These are phyloP conservation scores for Tyrannus savana DNA, from an alignment of 2,113 vertebrate genomes.

Conservation along the genomic window DNA sequence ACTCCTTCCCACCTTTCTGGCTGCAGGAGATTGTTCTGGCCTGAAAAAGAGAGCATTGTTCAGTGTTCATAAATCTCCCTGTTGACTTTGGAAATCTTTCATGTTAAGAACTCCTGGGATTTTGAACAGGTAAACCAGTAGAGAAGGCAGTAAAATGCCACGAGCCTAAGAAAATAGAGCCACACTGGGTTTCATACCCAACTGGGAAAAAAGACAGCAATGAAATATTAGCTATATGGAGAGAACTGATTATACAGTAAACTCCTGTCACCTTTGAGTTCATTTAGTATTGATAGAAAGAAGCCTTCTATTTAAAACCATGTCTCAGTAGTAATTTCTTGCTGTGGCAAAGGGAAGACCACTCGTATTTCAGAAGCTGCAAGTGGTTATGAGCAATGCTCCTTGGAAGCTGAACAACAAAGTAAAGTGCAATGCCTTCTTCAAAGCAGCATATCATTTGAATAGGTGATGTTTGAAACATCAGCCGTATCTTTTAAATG, in stretches of 20 bases:
- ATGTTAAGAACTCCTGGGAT: neutral
- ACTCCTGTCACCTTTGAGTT: neutral
- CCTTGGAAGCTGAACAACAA: neutral
- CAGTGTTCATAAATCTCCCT: neutral
- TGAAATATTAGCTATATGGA: neutral
- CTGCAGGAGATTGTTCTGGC: neutral
- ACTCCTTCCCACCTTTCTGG: neutral
- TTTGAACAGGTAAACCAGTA: neutral
- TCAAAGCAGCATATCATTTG: neutral
- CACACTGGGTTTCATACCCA: neutral
- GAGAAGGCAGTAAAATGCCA: neutral
- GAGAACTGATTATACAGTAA: neutral
- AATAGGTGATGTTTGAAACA: neutral
- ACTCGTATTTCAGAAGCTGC: neutral
- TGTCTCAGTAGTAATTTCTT: neutral
- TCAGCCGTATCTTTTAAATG: neutral
- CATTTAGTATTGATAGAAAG: neutral
- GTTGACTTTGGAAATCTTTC: neutral
- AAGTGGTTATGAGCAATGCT: neutral
- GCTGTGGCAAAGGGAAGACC: neutral
- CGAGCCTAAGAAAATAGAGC: neutral
- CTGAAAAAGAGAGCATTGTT: neutral
- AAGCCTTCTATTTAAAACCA: neutral
- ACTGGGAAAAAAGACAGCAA: neutral
- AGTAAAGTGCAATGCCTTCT: neutral